Evolutionary conservation across 2,113 vertebrate species (phyloP).

Genomic region (Sapajus apella): DNA sequence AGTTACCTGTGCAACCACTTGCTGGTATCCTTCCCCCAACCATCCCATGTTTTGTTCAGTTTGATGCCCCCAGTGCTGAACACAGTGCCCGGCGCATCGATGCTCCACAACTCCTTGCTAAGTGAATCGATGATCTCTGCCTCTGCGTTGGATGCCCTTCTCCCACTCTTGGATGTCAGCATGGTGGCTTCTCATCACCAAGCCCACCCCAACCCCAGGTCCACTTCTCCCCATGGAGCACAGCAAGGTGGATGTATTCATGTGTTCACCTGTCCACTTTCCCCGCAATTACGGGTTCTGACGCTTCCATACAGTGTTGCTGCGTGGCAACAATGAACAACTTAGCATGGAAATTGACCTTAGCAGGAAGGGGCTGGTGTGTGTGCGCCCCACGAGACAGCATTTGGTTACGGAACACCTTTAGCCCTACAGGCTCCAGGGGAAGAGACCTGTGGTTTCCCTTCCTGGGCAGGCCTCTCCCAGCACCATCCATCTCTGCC

Average conservation of each 20-base stretch:
- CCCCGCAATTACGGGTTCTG: constrained; percentile 66
- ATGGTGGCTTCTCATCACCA: background rate
- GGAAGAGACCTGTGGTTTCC: background rate
- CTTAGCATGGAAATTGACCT: constrained; percentile 73
- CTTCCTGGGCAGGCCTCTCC: background rate
- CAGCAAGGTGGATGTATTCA: background rate
- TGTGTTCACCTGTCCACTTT: constrained; percentile 71
- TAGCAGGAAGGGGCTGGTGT: background rate
- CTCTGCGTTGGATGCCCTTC: background rate
- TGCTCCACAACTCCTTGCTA: no score
- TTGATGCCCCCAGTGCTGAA: rapidly evolving
- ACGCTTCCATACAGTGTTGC: constrained; percentile 53
- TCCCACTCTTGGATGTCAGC: background rate
- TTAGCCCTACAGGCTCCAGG: background rate
- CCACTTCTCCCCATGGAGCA: rapidly evolving
- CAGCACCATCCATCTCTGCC: background rate
- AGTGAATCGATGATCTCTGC: background rate
- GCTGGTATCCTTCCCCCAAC: background rate
- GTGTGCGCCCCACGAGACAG: rapidly evolving
- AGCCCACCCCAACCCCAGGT: background rate
- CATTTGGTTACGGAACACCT: background rate
- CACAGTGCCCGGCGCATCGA: rapidly evolving
- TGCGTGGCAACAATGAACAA: constrained; percentile 67
- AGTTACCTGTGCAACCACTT: background rate
- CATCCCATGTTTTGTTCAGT: background rate